Base-by-base conservation (phyloP, 2,797 vertebrate species). In the Distichodus sexfasciatus region DNA sequence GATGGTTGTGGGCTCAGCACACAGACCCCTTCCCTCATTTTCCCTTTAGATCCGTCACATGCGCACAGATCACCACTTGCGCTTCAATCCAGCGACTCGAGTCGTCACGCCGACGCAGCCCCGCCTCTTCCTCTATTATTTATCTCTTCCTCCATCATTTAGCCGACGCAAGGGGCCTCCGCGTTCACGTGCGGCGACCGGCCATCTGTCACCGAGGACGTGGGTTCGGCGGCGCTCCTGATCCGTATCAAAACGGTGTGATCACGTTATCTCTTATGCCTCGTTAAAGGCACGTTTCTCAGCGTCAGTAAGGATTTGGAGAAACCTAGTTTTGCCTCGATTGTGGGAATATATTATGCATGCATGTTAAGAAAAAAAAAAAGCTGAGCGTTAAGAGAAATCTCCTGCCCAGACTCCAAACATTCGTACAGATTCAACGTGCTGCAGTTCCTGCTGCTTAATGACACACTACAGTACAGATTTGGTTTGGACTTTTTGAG, bases 101-200 rank as follows among this genome's bases (percentile, higher is more conserved):
- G 68, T 73, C 63, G 71, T 78, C 80, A 72, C 64, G 76, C 64
- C 78, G 66, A 61, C 71, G 2, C 66, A 24, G 36, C 57, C 61
- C 31, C 51, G 58, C 60, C 67, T 71, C 48, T 66, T 47, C 58
- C 12, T 68, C 59, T 62, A 31, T 77, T 71, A 81, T 76, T 74
- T 12, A 72, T 73, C 63, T 7, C 53, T 15, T 43, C 50, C 26
- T 81, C 83, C 63, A 79, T 79, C 62, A 77, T 76, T 76, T 59
- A 70, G 43, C 50, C 41, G 55, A 46, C 23, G 14, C 50, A 67
- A 69, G 75, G 61, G 67, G 66, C 29, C 63, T 62, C 38, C 63
- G 72, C 59, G 21, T 73, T 57, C 64, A 60, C 67, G 62, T 63
- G 11, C 54, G 4, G 29, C 46, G 41, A 41, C 29, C 17, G 69